A percentile compares a stretch with the other conserved stretches of the same genome.
phyloP scores from a whole-genome alignment of 2,797 vertebrate species.

The Echiichthys vipera region DNA sequence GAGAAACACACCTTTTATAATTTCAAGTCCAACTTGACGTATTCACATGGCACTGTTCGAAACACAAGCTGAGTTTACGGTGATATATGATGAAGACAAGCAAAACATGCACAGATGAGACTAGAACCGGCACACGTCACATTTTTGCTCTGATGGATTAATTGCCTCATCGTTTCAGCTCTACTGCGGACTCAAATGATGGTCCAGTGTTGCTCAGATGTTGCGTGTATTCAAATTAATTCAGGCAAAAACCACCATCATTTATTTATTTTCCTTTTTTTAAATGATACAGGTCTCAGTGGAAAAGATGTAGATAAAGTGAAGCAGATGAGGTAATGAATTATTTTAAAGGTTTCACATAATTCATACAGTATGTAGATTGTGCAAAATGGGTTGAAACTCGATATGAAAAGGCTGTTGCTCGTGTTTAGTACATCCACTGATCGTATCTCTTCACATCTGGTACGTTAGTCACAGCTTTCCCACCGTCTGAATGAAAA shows the following conservation, averaged over 20 bases:
- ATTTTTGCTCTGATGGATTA: not conserved
- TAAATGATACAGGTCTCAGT: not conserved
- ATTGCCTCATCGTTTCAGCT: not conserved
- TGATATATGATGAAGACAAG: not conserved
- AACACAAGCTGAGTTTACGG: not conserved
- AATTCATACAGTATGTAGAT: not conserved
- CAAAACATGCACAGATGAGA: not conserved
- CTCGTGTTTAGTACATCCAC: not conserved
- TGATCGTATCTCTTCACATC: slow-evolving; percentile 20
- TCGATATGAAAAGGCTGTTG: slow-evolving; percentile 2
- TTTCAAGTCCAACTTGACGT: not conserved
- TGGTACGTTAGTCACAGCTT: slow-evolving; percentile 11
- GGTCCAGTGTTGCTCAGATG: not conserved
- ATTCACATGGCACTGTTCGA: not conserved
- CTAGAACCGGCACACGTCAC: too few relatives aligned
- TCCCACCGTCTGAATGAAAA: not conserved
- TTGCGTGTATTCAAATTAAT: not conserved
- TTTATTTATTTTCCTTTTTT: not conserved
- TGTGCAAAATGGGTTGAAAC: not conserved
- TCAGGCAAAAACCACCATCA: not conserved
- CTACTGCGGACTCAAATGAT: not conserved
- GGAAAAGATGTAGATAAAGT: not conserved
- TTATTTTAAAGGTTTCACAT: slow-evolving; percentile 5
- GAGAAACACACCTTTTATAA: not conserved
- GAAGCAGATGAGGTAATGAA: not conserved